These are phyloP conservation scores for Muntiacus muntjak DNA, from an alignment of 2,113 vertebrate genomes.

Conservation along the genomic window DNA sequence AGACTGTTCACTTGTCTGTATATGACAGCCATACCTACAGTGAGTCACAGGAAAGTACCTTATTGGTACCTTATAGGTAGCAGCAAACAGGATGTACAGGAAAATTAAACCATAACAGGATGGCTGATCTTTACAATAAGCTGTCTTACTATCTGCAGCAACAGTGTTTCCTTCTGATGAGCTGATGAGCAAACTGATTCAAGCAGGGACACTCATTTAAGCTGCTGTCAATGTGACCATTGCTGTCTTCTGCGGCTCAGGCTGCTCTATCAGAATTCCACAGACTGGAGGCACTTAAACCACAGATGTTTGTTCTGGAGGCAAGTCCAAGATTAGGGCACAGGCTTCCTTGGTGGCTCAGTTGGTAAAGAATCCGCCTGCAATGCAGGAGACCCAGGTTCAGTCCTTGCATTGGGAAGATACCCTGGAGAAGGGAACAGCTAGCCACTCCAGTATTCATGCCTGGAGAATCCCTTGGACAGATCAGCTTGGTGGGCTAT, in stretches of 20 bases:
- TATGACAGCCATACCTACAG: not conserved
- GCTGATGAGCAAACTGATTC: not conserved
- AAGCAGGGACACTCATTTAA: not conserved
- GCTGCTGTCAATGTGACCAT: not conserved
- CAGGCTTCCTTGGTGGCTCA: not conserved
- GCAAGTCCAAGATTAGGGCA: not conserved
- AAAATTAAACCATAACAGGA: not conserved
- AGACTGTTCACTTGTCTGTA: not conserved
- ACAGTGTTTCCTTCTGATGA: not conserved
- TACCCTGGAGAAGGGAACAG: not conserved
- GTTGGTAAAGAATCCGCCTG: not conserved
- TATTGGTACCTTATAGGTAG: not conserved
- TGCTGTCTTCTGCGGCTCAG: not conserved
- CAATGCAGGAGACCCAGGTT: not conserved
- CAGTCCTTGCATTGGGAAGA: not conserved
- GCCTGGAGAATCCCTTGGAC: not conserved
- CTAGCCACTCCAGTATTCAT: not conserved
- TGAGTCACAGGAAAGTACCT: not conserved
- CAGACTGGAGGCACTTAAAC: not conserved
- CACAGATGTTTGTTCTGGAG: not conserved
- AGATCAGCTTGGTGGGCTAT: not conserved
- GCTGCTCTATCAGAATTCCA: not conserved
- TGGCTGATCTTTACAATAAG: not conserved
- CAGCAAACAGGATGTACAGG: not conserved
- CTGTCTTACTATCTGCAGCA: not conserved